Evolutionary conservation across 1,140 invertebrate species (phyloP), one percentile per base, ranked within the genome.

Genomic region (Diprion similis): DNA sequence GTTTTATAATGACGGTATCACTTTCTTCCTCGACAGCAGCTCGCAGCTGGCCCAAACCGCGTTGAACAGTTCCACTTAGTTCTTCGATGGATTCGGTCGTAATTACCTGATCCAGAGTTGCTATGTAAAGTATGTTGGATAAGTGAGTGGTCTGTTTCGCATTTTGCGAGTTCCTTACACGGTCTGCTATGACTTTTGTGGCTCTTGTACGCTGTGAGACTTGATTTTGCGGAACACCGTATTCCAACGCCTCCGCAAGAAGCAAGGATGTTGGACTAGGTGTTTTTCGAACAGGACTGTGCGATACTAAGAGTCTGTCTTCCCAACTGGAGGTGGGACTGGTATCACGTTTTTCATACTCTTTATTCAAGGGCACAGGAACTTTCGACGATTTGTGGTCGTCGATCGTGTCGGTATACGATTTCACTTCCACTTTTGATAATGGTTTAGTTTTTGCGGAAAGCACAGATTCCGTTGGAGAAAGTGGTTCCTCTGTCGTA

Each of bases 1-100:
- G 91, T 83, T 95, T 92, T 65, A 93, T 90, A 3, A 91, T 79
- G 1, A 87, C 82, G 9, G 86, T 85, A 82, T 96, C 91, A n/a
- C 91, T 89, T 46, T 86, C 89, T 46, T 86, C 89, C 68, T 91
- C 84, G 4, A 94, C 85, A 24, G 94, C 93, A 73, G 88, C 84
- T 78, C 90, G 90, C n/a, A 95, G 82, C 24, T 89, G 86, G 45
- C 88, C 82, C 17, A 95, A 81, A 79, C 92, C 89, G 13, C 90
- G 83, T 70, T 89, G 84, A 4, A 94, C 83, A 68, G 91, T 87
- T 8, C 84, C 80, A 13, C 88, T 84, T 1, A 89, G 89, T 77
- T 92, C 88, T 73, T 92, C 89, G 0, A 87, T 82, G 24, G 88
- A 85, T 73, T 89, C 88, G n/a, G 91, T 87, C 1, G 86, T 85